Evolutionary conservation across 1,140 invertebrate genomes (phyloP).

Genomic region (Zaprionus africanus): DNA sequence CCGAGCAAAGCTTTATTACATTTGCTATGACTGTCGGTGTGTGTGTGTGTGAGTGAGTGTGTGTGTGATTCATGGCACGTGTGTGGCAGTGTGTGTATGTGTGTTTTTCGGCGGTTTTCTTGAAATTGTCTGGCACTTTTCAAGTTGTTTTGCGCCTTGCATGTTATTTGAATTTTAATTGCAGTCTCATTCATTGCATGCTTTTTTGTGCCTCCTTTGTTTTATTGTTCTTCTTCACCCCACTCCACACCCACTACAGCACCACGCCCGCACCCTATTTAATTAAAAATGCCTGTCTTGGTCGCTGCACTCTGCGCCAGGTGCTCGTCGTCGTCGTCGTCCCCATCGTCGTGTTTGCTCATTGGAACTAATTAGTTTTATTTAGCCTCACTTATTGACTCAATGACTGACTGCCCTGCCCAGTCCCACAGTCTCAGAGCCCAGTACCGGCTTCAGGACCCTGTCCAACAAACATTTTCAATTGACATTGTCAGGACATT

Average conservation of each 20-base stretch:
- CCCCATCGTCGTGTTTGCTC: constrained; percentile 56
- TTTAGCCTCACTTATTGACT: constrained; percentile 71
- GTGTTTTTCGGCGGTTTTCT: constrained; percentile 70
- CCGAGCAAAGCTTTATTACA: constrained; percentile 77
- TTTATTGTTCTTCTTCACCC: constrained; percentile 59
- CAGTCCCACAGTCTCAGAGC: neutral
- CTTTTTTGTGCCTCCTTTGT: constrained; percentile 73
- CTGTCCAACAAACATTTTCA: constrained; percentile 62
- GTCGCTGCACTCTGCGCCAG: constrained; percentile 35
- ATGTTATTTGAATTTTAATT: constrained; percentile 84
- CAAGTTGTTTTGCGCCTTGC: constrained; percentile 66
- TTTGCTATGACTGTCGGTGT: constrained; percentile 42
- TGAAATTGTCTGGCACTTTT: constrained; percentile 73
- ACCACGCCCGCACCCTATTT: constrained; percentile 42
- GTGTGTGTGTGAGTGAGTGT: constrained; percentile 17
- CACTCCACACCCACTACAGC: constrained; percentile 5
- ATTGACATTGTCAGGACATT: constrained; percentile 71
- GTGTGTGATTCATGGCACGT: constrained; percentile 59
- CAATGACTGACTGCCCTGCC: constrained; percentile 10
- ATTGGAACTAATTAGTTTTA: constrained; percentile 81
- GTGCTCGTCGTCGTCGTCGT: constrained; percentile 31
- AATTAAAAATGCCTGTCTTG: constrained; percentile 72
- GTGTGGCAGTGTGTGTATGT: constrained; percentile 22
- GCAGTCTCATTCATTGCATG: constrained; percentile 77
- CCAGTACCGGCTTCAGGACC: neutral